Evolutionary conservation across 2,113 vertebrate genomes (phyloP).

Genomic region (Anthoscopus minutus): DNA sequence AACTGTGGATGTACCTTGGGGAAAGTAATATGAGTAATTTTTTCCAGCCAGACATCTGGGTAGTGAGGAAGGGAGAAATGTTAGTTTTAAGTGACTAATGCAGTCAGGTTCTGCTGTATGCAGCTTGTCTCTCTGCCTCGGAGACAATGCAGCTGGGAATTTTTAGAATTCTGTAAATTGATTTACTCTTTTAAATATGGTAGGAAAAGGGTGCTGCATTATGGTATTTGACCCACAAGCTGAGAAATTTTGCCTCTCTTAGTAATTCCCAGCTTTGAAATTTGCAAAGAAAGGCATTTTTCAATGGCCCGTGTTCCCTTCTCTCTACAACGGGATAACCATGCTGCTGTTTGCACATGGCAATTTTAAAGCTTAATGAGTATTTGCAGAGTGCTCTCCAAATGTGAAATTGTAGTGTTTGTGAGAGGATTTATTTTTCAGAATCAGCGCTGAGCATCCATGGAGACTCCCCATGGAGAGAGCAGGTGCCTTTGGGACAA

Average conservation of each 20-base stretch:
- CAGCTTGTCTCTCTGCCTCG: not conserved
- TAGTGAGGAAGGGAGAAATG: not conserved
- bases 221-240: not conserved
- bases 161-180: not conserved
- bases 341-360: not conserved
- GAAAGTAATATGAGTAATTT: not conserved
- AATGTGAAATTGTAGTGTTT: not conserved
- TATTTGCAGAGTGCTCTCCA: not conserved
- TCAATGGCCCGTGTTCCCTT: not conserved
- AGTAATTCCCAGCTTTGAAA: not conserved
- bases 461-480: too few relatives aligned
- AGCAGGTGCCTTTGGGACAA: not conserved
- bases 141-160: not conserved
- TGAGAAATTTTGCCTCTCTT: not conserved
- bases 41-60: slow-evolving; percentile 1
- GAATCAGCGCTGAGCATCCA: not conserved
- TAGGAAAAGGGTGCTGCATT: not conserved
- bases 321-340: not conserved
- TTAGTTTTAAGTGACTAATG: not conserved
- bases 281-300: not conserved
- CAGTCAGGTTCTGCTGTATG: not conserved
- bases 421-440: not conserved
- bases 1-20: not conserved
- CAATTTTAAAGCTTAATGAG: not conserved
- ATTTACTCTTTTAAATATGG: not conserved